Evolutionary conservation across 2,888 invertebrate species (phyloP).

Genomic region (Rhyacophila evoluta): DNA sequence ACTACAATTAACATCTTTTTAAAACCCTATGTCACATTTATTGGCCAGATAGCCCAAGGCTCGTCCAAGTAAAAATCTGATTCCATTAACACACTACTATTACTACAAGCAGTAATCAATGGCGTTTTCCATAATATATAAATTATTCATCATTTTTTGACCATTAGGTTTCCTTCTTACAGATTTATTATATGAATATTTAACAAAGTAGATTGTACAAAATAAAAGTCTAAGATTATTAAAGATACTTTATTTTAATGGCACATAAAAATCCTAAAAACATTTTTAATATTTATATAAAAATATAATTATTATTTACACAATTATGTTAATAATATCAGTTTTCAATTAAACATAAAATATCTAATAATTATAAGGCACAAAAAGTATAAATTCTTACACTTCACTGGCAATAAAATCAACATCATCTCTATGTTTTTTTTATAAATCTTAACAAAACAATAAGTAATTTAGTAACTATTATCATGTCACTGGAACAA

Average conservation of each 20-base stretch:
- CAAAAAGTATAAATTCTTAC: background rate
- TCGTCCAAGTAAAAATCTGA: too few species aligned
- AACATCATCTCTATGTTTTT: background rate
- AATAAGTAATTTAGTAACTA: background rate
- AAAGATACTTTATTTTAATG: background rate
- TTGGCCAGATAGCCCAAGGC: too few species aligned
- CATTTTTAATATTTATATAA: background rate
- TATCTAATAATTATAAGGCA: background rate
- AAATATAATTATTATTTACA: constrained; percentile 4
- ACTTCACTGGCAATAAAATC: background rate
- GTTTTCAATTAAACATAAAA: background rate
- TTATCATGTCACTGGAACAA: background rate
- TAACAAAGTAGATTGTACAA: background rate
- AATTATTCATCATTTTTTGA: background rate
- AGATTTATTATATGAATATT: background rate
- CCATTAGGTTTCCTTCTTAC: background rate
- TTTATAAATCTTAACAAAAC: background rate
- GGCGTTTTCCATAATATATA: background rate
- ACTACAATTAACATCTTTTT: too few species aligned
- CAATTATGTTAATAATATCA: background rate
- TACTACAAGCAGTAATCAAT: background rate
- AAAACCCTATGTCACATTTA: too few species aligned
- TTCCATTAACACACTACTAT: too few species aligned
- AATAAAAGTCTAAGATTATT: background rate
- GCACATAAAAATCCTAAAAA: background rate